Evolutionary conservation across 1,140 invertebrate genomes (phyloP).

Genomic region (Meteorus sp.): DNA sequence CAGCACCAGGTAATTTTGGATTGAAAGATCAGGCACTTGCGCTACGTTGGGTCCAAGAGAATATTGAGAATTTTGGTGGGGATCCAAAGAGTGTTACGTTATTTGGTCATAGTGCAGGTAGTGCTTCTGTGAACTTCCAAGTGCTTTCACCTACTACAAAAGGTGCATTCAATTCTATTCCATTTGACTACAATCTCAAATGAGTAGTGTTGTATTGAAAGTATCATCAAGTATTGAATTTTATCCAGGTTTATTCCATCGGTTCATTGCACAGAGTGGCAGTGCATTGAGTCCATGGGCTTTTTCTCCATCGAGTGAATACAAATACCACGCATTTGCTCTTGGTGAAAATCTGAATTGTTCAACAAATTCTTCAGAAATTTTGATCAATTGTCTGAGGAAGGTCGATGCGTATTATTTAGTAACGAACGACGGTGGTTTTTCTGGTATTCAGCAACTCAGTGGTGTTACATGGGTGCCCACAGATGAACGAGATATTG

Average conservation of each 20-base stretch:
- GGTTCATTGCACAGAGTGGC: conserved; percentile 65
- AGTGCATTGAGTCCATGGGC: conserved; percentile 67
- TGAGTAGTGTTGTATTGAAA: neutral
- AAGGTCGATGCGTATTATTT: neutral
- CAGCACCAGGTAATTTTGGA: conserved; percentile 53
- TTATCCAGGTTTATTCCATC: conserved; percentile 60
- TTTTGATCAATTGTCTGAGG: conserved; percentile 26
- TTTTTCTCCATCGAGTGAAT: conserved; percentile 2
- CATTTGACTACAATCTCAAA: neutral
- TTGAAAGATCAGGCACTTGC: conserved; percentile 59
- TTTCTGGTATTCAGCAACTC: conserved; percentile 1
- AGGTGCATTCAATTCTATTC: conserved; percentile 25
- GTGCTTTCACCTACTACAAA: conserved; percentile 57
- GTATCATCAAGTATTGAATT: neutral
- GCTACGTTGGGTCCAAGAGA: conserved; percentile 55
- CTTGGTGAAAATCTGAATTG: conserved; percentile 24
- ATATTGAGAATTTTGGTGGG: conserved; percentile 45
- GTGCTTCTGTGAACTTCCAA: conserved; percentile 50
- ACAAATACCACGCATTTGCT: conserved; percentile 14
- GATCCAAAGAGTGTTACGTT: conserved; percentile 41
- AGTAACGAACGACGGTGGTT: conserved; percentile 6
- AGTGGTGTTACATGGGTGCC: conserved; percentile 23
- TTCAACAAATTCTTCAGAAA: conserved; percentile 16
- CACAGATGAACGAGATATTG: conserved; percentile 19
- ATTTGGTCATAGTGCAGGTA: conserved; percentile 39